Evolutionary conservation across 2,113 vertebrate species (phyloP).

Genomic region (Pristiophorus japonicus): DNA sequence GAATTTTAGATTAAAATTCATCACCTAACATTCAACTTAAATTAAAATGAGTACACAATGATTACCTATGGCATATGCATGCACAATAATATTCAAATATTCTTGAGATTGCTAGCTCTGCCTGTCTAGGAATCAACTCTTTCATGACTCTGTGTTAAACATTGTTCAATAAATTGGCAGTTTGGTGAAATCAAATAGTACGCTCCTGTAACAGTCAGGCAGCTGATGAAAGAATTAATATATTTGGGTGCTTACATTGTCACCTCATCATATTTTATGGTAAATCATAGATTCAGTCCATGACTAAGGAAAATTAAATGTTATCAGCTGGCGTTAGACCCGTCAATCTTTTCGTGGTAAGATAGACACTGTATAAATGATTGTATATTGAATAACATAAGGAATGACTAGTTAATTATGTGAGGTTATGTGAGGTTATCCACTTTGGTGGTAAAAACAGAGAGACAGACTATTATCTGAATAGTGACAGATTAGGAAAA

Average conservation of each 20-base stretch:
- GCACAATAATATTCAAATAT: not conserved
- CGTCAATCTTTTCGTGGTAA: not conserved
- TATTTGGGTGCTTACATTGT: too few species aligned
- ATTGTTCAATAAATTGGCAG: not conserved
- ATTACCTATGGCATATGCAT: not conserved
- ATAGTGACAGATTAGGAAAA: too few species aligned
- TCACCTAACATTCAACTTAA: not conserved
- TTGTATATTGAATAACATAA: too few species aligned
- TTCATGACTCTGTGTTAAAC: not conserved
- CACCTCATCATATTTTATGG: not conserved
- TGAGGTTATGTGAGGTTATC: too few species aligned
- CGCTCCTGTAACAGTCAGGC: too few species aligned
- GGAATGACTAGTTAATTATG: not conserved
- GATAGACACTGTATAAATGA: too few species aligned
- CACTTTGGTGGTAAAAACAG: too few species aligned
- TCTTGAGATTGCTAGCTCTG: not conserved
- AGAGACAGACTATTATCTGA: too few species aligned
- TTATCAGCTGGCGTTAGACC: not conserved
- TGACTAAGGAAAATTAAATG: not conserved
- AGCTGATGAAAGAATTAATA: too few species aligned
- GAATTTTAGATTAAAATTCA: not conserved
- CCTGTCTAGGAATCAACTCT: not conserved
- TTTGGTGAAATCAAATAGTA: not conserved
- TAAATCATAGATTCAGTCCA: not conserved
- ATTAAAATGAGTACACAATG: not conserved